These are phyloP conservation scores for Neodiprion fabricii DNA, from an alignment of 1,140 invertebrate species.

Conservation along the genomic window DNA sequence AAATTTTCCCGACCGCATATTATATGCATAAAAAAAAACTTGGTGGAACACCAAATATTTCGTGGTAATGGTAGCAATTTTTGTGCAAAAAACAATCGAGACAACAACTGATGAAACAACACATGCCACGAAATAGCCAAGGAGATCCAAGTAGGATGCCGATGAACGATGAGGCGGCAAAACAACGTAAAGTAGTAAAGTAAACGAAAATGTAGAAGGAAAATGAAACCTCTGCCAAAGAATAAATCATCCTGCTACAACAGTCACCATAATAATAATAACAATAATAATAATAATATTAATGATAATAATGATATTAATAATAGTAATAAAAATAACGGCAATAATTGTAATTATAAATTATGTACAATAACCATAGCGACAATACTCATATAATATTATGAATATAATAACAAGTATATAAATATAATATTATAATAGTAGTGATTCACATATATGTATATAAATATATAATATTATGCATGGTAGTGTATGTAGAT, in stretches of 20 bases:
- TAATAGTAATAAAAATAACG: slow-evolving; percentile 12
- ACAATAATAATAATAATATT: slow-evolving; percentile 11
- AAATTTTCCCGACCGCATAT: too few species aligned
- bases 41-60: too few species aligned
- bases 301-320: slow-evolving; percentile 14
- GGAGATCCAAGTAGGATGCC: too few species aligned
- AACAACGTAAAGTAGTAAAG: too few species aligned
- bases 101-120: too few species aligned
- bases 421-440: background rate
- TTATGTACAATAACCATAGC: slow-evolving; percentile 12
- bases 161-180: too few species aligned
- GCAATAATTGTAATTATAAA: background rate
- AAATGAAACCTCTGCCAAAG: too few species aligned
- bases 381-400: slow-evolving; percentile 10
- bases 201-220: too few species aligned
- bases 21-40: too few species aligned
- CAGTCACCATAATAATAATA: slow-evolving; percentile 12
- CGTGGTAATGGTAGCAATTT: too few species aligned
- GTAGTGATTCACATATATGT: slow-evolving; percentile 19
- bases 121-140: too few species aligned
- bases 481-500: background rate
- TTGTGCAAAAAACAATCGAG: too few species aligned
- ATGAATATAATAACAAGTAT: slow-evolving; percentile 4
- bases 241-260: slow-evolving; percentile 6
- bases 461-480: slow-evolving; percentile 3